Evolutionary conservation across 2,888 invertebrate genomes (phyloP).

Genomic region (Pammene fasciana): DNA sequence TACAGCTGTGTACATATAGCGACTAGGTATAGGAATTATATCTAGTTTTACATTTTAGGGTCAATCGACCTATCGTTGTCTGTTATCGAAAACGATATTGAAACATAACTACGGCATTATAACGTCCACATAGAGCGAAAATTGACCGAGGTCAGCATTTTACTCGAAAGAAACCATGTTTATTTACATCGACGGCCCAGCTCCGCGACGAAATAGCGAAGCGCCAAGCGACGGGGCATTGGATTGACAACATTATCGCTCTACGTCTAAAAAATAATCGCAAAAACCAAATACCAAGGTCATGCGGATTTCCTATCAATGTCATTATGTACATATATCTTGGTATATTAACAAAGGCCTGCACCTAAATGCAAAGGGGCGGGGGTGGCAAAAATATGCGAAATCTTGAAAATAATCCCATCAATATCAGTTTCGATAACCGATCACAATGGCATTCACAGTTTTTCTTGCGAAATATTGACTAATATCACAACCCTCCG

Average conservation of each 20-base stretch:
- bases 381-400: slow-evolving; percentile 80
- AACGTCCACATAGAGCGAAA: slow-evolving; percentile 17
- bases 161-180: slow-evolving; percentile 68
- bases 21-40: slow-evolving; percentile 52
- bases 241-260: slow-evolving; percentile 71
- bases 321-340: slow-evolving; percentile 72
- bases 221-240: slow-evolving; percentile 70
- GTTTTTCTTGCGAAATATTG: slow-evolving; percentile 74
- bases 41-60: slow-evolving; percentile 33
- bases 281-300: slow-evolving; percentile 83
- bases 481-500: slow-evolving; percentile 79
- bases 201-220: slow-evolving; percentile 66
- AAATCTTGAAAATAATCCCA: slow-evolving; percentile 74
- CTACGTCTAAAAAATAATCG: slow-evolving; percentile 75
- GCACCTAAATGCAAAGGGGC: slow-evolving; percentile 83
- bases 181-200: slow-evolving; percentile 79
- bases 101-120: slow-evolving; percentile 21
- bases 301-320: slow-evolving; percentile 83
- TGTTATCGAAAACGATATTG: slow-evolving; percentile 18
- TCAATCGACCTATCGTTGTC: slow-evolving; percentile 29
- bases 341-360: slow-evolving; percentile 83
- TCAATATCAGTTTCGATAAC: slow-evolving; percentile 80
- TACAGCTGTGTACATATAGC: slow-evolving; percentile 68
- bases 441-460: slow-evolving; percentile 77
- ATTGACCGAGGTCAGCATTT: slow-evolving; percentile 66